phyloP scores from a whole-genome alignment of 53 echinoderm and acorn worm species.

The Holothuria scabra region DNA sequence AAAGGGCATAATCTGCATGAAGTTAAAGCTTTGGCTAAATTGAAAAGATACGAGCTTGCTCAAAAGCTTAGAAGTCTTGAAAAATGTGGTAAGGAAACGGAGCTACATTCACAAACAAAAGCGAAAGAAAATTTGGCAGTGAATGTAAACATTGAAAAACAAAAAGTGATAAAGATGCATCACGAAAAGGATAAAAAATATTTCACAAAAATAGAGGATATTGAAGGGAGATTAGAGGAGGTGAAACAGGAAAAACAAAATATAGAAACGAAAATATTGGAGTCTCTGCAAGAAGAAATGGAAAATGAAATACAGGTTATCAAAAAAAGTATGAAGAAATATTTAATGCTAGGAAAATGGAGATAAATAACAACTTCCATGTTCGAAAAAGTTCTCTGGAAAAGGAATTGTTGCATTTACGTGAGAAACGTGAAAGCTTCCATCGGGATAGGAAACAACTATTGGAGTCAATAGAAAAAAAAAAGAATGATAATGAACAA shows the following conservation, averaged over 20 bases:
- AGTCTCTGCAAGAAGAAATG: not conserved
- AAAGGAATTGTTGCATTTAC: no score
- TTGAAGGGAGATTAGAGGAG: not conserved
- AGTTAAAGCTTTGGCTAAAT: not conserved
- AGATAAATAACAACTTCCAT: no score
- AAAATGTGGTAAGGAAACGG: not conserved
- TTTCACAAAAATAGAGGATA: not conserved
- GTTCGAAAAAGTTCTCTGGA: no score
- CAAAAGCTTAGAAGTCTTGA: not conserved
- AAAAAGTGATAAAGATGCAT: no score
- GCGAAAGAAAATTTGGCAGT: not conserved
- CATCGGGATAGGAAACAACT: no score
- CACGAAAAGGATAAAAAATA: not conserved
- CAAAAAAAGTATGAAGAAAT: not conserved
- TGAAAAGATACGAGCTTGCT: not conserved
- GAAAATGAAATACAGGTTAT: not conserved
- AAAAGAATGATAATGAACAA: no score
- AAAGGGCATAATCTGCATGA: constrained; percentile 3
- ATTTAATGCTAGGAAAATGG: no score
- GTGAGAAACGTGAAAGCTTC: no score
- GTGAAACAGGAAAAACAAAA: no score
- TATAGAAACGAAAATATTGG: no score
- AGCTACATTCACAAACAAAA: not conserved
- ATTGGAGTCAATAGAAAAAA: no score
- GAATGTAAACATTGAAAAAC: not conserved